Base-by-base conservation (phyloP, 2,888 invertebrate species). In the Lamproptera curius region DNA sequence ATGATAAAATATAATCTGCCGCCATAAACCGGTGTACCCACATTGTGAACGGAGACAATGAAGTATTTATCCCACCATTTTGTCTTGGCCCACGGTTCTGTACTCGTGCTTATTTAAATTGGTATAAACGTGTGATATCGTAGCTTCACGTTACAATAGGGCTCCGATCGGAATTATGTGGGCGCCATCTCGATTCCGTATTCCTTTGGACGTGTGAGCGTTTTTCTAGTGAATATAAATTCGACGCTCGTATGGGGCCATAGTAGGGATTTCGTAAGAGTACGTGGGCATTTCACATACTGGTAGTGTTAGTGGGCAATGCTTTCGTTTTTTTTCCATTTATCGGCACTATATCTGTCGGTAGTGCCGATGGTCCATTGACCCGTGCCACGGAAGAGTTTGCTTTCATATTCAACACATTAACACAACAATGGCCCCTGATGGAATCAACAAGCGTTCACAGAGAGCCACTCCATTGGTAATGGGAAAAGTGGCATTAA, bases 21-120 rank as follows among this genome's bases (percentile, higher is more conserved):
- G 15, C 14, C 52, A 52, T 69, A 76, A 80, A 76, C 79, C 76
- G 73, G 79, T 74, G 73, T 73, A 64, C 77, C 78, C 73, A 79
- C 79, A 65, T 57, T 63, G 65, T 70, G 69, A 68, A 74, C 72
- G 69, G 59, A 67, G 73, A 76, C 74, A 75, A 78, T 72, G 67
- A 70, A 57, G 64, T 66, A 67, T 69, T 71, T 67, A 67, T 59
- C 56, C 61, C 64, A 67, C 76, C 74, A 75, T 56, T 58, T 51
- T 59, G 57, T 43, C 45, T 40, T 56, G 74, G 67, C 51, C 72
- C 55, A 54, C 44, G 49, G 52, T 56, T 56, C 58, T 56, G 56
- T 52, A 46, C 33, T 37, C 44, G 55, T 33, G 53, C 54, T 51
- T 58, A 55, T 54, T 54, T 52, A 50, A 44, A 44, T 49, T 37